Evolutionary conservation across 1,140 invertebrate species (phyloP), one percentile per base, ranked within the genome.

Genomic region (Atopsyche davidsoni): DNA sequence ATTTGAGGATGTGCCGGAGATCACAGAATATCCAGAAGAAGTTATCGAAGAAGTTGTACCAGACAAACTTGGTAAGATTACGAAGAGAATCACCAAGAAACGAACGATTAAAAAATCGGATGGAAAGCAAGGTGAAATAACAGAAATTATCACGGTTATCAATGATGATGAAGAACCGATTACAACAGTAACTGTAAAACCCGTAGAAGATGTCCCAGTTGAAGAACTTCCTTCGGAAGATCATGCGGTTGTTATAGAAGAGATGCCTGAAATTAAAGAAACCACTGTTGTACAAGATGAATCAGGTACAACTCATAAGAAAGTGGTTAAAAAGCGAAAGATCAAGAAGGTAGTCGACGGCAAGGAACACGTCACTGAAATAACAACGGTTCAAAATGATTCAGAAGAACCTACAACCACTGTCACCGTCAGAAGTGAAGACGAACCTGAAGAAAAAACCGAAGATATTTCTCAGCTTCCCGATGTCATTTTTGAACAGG

Each of bases 311-410:
- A 50, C 61, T 21, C 47, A 56, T 24, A 57, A 55, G 19, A 44
- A 57, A 55, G 58, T 54, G 14, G 52, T 52, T 16, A 69, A 67
- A 40, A 67, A 65, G 36, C 53, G 62, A 28, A 57, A 63, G 3
- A 64, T 65, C 19, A 67, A 65, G 44, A 67, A 65, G 49, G 59
- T 58, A 36, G 62, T 58, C 28, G 65, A 60, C 44, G 53, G 55
- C 14, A 47, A 60, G 19, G 21, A 48, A 24, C 21, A 46, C 13
- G 7, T 51, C 2, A 51, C 28, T 4, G 39, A 67, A 46, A 60
- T 67, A 57, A 62, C 64, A 22, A 63, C 67, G 18, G 59, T 66
- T 4, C 51, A 61, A 54, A 53, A 59, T 22, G 44, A 53, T 0
- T 40, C 19, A 2, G 42, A 59, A 47, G 48, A 50, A 6, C 46